phyloP scores from a whole-genome alignment of 2,797 vertebrate genomes.

The Lindbergichthys nudifrons region DNA sequence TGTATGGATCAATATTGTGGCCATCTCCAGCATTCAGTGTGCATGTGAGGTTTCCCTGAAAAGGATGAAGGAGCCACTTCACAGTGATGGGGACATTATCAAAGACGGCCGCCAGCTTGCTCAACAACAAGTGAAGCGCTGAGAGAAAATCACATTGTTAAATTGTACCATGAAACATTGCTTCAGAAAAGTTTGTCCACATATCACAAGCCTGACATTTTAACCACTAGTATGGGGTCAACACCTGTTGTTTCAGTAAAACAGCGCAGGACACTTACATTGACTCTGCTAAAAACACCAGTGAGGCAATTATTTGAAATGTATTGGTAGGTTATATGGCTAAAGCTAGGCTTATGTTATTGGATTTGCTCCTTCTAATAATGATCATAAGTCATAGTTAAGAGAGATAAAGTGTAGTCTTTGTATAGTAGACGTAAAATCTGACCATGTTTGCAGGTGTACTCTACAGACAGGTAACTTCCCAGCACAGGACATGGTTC shows the following conservation, averaged over 20 bases:
- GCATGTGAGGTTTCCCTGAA: slow-evolving; percentile 94
- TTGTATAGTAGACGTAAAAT: slow-evolving; percentile 9
- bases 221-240: neutral
- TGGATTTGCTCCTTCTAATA: neutral
- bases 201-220: neutral
- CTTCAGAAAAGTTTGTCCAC: neutral
- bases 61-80: slow-evolving; percentile 93
- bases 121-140: slow-evolving; percentile 89
- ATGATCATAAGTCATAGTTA: neutral
- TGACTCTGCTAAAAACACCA: neutral
- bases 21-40: slow-evolving; percentile 91
- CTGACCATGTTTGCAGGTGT: slow-evolving; percentile 93
- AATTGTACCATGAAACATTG: slow-evolving; percentile 1
- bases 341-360: neutral
- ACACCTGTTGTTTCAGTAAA: neutral
- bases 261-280: neutral
- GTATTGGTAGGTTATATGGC: neutral
- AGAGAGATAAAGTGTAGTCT: neutral
- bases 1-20: slow-evolving; percentile 90
- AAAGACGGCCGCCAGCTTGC: slow-evolving; percentile 81
- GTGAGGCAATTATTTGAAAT: neutral
- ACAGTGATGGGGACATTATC: slow-evolving; percentile 89
- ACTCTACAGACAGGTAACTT: slow-evolving; percentile 92
- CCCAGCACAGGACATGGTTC: slow-evolving; percentile 88
- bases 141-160: slow-evolving; percentile 35